Evolutionary conservation across 2,888 invertebrate species (phyloP), one percentile per base, ranked within the genome.

Genomic region (Drosophila buzzatii): DNA sequence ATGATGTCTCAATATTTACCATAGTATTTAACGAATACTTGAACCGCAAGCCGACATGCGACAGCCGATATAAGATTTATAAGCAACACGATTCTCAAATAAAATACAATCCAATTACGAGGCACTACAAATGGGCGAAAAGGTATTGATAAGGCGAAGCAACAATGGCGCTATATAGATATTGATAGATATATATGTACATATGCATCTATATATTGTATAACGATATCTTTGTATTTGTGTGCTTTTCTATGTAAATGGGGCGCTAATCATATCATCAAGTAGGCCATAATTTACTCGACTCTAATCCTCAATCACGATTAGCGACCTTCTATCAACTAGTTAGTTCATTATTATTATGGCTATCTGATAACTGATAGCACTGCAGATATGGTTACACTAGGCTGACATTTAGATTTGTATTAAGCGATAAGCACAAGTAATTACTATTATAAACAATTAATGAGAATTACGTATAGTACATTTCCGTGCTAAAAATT

Each of bases 1-100:
- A 73, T 72, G 73, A 78, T 86, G 64, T 81, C 87, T 58, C 87
- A 81, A 81, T 87, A 89, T 85, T 89, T 79, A 69, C 72, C 49
- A 70, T 49, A 63, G 67, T 73, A 60, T 63, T 85, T 83, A 89
- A 70, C 86, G 56, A 65, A 61, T 61, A 57, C 55, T 65, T 67
- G 49, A 62, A 47, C 51, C 58, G 27, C 45, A 63, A 31, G 53
- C 72, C 70, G 62, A 57, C 61, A 18, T 9, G 9, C 44, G 39
- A n/a, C 39, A 59, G 31, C 58, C 63, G 79, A 44, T 57, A 47
- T 51, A 53, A 75, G 73, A 76, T 76, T 79, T 76, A 85, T 69
- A 73, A 56, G 56, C 70, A 49, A 59, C 73, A 81, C 85, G 83
- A 79, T 67, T 69, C 53, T 68, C 73, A 73, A 73, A 79, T 72